Base-by-base conservation (phyloP, 2,888 invertebrate species). In the Hedychridium roseum region DNA sequence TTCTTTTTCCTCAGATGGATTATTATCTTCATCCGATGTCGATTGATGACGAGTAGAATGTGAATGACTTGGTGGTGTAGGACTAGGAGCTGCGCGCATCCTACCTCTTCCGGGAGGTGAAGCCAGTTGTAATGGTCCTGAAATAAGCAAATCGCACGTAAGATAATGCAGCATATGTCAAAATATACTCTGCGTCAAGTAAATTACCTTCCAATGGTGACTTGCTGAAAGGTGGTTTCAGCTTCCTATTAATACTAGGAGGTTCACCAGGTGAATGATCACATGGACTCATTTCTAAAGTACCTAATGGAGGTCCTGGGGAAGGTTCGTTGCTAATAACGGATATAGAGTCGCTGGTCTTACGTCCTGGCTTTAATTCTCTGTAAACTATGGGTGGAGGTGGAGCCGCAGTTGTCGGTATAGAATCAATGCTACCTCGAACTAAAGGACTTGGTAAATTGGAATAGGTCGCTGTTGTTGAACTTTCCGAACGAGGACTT, bases 211-310 rank as follows among this genome's bases (percentile, higher is more conserved):
- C 77, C 18, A 65, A 49, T 16, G 73, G 66, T 26, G 73, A 64
- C 43, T 74, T 76, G 38, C 64, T 71, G 17, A 76, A 60, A 7
- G 69, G 60, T 40, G 94, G 94, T 77, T 94, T 94, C 27, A 93
- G 80, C 31, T 88, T 89, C 39, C 94, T 84, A 74, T 94, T 89
- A 17, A 94, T 92, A 23, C 85, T 86, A 9, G 93, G 92, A 30
- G 92, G 90, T 48, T 86, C 73, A 4, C 76, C 73, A 9, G 77
- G 76, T 43, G 68, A 72, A 54, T 73, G 74, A 48, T 76, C 77
- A 5, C 70, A 64, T 14, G 73, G 71, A 52, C 73, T 77, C n/a
- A 63, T 47, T 36, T 78, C 76, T 12, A 66, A 54, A 14, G 54
- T 45, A 2, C 66, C 39, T 37, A 59, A 51, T 32, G 55, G 57